A percentile compares a stretch with the other conserved stretches of the same genome.
These are phyloP conservation scores for Tenebrosternarchus preto DNA, from an alignment of 2,113 vertebrate species.

Conservation along the genomic window DNA sequence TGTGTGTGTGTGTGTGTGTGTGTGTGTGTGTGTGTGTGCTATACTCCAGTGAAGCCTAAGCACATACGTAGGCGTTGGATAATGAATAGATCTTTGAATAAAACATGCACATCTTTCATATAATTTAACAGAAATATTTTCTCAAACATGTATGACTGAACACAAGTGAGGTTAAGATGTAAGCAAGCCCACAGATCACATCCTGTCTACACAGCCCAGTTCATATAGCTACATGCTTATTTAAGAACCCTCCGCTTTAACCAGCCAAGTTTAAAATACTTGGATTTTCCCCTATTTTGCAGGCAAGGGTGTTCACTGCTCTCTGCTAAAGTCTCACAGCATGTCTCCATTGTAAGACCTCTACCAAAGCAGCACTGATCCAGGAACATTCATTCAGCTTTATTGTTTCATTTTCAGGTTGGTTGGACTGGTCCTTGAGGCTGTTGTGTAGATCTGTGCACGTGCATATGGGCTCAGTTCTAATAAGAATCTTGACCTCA, in stretches of 20 bases:
- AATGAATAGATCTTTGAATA: constrained; percentile 10
- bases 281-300: constrained; percentile 64
- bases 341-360: constrained; percentile 19
- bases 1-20: constrained; percentile 20
- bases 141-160: constrained; percentile 48
- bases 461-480: background rate
- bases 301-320: too few relatives aligned
- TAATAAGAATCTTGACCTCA: background rate
- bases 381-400: constrained; percentile 15
- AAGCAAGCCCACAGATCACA: constrained; percentile 15
- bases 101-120: constrained; percentile 33
- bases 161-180: constrained; percentile 52
- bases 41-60: background rate
- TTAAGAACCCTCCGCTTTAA: constrained; percentile 55
- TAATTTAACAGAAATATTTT: constrained; percentile 16
- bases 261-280: constrained; percentile 58
- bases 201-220: constrained; percentile 30
- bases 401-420: constrained; percentile 19
- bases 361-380: constrained; percentile 16
- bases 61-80: constrained; percentile 15
- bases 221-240: constrained; percentile 64
- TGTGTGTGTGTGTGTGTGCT: constrained; percentile 16
- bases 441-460: constrained; percentile 13
- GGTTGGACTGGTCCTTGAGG: constrained; percentile 11
- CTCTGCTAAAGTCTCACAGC: constrained; percentile 13